Evolutionary conservation across 2,888 invertebrate genomes (phyloP).

Genomic region (Ypsolopha scabrella): DNA sequence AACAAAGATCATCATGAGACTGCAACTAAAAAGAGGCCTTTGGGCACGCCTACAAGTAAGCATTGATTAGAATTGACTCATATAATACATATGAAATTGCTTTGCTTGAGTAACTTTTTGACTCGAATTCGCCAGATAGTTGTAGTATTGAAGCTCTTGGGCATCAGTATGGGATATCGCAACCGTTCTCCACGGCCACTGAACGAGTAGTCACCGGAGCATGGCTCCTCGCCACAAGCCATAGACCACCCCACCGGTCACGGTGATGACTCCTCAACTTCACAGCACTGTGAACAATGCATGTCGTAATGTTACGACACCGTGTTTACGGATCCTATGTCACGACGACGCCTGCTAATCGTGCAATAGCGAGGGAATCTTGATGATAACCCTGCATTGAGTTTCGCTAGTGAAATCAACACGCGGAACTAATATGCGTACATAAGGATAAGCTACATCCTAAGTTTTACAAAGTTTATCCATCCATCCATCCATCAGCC

Average conservation of each 20-base stretch:
- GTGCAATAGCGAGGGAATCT: too few relatives aligned
- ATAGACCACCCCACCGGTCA: slow-evolving; percentile 64
- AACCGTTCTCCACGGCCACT: slow-evolving; percentile 34
- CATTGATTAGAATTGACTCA: neutral
- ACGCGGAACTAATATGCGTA: too few relatives aligned
- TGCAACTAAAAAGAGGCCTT: neutral
- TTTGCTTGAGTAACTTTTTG: too few relatives aligned
- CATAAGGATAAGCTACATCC: too few relatives aligned
- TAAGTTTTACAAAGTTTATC: too few relatives aligned
- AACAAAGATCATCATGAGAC: too few relatives aligned
- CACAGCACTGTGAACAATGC: neutral
- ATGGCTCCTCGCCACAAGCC: slow-evolving; percentile 51
- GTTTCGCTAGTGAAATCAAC: too few relatives aligned
- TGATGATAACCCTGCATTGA: too few relatives aligned
- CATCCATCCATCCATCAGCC: too few relatives aligned
- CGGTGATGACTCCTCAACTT: slow-evolving; percentile 41
- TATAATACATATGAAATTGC: neutral
- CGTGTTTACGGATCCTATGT: neutral
- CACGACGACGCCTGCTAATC: too few relatives aligned
- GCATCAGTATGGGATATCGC: slow-evolving; percentile 13
- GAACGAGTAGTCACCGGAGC: slow-evolving; percentile 40
- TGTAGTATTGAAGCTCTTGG: neutral
- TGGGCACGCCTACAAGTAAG: neutral
- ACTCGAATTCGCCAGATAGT: too few relatives aligned
- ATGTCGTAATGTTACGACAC: neutral